phyloP scores from a whole-genome alignment of 2,888 invertebrate genomes.

The Pammene aurita region DNA sequence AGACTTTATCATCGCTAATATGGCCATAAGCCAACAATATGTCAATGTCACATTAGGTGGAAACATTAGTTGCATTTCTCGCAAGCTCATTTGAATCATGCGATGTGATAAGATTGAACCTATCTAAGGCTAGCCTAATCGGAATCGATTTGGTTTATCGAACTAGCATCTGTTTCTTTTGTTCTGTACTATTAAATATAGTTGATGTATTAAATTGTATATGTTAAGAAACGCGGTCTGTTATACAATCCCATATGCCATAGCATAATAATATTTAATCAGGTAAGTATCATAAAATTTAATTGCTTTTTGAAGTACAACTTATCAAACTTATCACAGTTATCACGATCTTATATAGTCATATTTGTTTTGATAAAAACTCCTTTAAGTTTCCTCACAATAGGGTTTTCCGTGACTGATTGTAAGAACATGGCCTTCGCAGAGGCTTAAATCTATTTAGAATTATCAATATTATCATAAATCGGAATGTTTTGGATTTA shows the following conservation, averaged over 20 bases:
- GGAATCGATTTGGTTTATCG: background rate
- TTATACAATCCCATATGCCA: too few relatives aligned
- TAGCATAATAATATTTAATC: background rate
- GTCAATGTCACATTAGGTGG: conserved; percentile 42
- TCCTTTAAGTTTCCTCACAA: conserved; percentile 10
- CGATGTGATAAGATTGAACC: conserved; percentile 17
- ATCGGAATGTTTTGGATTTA: conserved; percentile 6
- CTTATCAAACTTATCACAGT: background rate
- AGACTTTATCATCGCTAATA: conserved; percentile 32
- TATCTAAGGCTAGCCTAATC: background rate
- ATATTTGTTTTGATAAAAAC: conserved; percentile 15
- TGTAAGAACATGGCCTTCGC: background rate
- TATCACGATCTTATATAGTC: background rate
- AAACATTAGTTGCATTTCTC: conserved; percentile 39
- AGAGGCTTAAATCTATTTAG: background rate
- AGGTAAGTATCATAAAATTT: background rate
- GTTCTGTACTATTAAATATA: background rate
- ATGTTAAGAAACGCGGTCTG: background rate
- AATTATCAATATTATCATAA: conserved; percentile 12
- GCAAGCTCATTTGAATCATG: conserved; percentile 33
- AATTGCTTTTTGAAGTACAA: background rate
- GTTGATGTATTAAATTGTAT: too few relatives aligned
- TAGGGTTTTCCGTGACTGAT: conserved; percentile 2
- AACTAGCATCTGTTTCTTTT: background rate
- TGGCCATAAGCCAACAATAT: conserved; percentile 43